Evolutionary conservation across 2,888 invertebrate genomes (phyloP).

Genomic region (Xestia ashworthii): DNA sequence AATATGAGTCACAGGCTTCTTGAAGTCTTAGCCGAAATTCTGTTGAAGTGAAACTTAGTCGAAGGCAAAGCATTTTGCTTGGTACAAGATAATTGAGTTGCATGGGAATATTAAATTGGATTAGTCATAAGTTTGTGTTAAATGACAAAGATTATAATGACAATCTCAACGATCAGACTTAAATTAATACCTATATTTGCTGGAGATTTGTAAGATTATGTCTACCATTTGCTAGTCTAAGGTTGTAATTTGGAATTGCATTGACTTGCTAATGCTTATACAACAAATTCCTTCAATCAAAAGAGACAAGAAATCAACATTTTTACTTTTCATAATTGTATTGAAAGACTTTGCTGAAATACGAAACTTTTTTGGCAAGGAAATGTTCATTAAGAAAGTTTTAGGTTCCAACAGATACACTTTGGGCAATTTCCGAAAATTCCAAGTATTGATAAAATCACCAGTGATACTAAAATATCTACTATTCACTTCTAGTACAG

Average conservation of each 20-base stretch:
- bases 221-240: not conserved
- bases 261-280: not conserved
- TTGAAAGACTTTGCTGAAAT: not conserved
- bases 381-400: not conserved
- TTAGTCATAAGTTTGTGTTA: slow-evolving; percentile 52
- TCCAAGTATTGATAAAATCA: not conserved
- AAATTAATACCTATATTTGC: slow-evolving; percentile 7
- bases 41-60: slow-evolving; percentile 48
- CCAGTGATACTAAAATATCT: not conserved
- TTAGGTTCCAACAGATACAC: not conserved
- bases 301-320: not conserved
- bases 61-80: slow-evolving; percentile 34
- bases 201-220: not conserved
- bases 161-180: slow-evolving; percentile 2
- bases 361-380: not conserved
- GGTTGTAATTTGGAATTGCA: not conserved
- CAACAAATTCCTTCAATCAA: not conserved
- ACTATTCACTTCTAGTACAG: not conserved
- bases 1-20: slow-evolving; percentile 65
- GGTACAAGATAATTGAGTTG: slow-evolving; percentile 41
- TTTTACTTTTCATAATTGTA: too few species aligned
- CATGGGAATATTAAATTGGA: slow-evolving; percentile 53
- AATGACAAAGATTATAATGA: not conserved
- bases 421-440: not conserved
- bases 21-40: slow-evolving; percentile 62